Evolutionary conservation across 2,888 invertebrate species (phyloP).

Genomic region (Spilarctia lutea): DNA sequence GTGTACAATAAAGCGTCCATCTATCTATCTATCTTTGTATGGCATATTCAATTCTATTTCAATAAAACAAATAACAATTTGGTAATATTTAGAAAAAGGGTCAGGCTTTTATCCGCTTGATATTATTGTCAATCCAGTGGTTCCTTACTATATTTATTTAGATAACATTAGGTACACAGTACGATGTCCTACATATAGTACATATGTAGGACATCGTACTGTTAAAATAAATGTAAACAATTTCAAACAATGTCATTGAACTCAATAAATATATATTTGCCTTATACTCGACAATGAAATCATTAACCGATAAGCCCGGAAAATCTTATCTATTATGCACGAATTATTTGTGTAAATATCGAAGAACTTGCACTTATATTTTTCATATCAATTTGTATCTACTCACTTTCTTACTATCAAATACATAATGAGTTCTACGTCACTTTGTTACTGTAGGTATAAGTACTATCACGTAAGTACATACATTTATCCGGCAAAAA

Average conservation of each 20-base stretch:
- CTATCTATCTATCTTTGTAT: too few relatives aligned
- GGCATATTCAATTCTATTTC: too few relatives aligned
- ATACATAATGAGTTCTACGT: too few relatives aligned
- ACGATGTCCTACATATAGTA: not conserved
- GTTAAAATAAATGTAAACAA: too few relatives aligned
- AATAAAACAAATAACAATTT: too few relatives aligned
- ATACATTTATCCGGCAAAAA: not conserved
- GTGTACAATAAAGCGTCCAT: too few relatives aligned
- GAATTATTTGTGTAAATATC: not conserved
- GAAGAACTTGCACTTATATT: not conserved
- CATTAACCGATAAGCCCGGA: not conserved
- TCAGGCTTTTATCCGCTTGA: too few relatives aligned
- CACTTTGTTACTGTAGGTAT: too few relatives aligned
- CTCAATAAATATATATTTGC: not conserved
- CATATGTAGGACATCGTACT: too few relatives aligned
- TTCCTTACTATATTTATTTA: not conserved
- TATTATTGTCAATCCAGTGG: too few relatives aligned
- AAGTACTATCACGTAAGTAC: not conserved
- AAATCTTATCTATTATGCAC: not conserved
- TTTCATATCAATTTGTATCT: not conserved
- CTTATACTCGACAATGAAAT: not conserved
- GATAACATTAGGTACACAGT: not conserved
- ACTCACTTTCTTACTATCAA: not conserved
- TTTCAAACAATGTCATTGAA: not conserved
- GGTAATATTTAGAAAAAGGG: too few relatives aligned